Evolutionary conservation across 1,140 invertebrate species (phyloP).

Genomic region (Procambarus virginalis): DNA sequence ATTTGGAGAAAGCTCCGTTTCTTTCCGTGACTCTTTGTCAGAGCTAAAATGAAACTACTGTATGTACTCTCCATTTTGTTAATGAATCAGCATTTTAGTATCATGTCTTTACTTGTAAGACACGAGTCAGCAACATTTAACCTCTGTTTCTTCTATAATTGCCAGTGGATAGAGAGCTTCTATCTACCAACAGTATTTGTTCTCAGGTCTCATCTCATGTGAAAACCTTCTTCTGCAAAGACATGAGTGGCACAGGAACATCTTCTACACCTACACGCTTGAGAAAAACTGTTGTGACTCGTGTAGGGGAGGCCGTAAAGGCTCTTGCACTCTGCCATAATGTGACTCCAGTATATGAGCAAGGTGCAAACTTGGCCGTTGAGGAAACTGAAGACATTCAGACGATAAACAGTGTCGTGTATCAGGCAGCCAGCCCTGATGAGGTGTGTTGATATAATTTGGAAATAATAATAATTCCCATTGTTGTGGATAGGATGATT

Average conservation of each 20-base stretch:
- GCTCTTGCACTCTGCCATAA: constrained; percentile 98
- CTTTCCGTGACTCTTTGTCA: no score
- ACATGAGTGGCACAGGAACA: constrained; percentile 27
- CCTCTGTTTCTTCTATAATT: no score
- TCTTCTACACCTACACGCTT: constrained; percentile 52
- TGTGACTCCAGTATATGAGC: constrained; percentile 95
- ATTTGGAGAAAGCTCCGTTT: no score
- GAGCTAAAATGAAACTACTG: no score
- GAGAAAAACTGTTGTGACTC: constrained; percentile 76
- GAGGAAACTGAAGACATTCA: constrained; percentile 76
- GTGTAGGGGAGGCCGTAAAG: constrained; percentile 91
- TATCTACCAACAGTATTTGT: background rate
- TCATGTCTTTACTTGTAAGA: no score
- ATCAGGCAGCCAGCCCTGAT: constrained; percentile 97
- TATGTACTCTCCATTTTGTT: no score
- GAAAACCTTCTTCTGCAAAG: constrained; percentile 71
- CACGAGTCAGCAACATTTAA: no score
- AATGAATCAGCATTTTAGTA: no score
- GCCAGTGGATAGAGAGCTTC: no score
- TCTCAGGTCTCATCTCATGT: constrained; percentile 71
- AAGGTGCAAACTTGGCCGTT: constrained; percentile 14
- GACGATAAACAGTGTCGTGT: constrained; percentile 80
- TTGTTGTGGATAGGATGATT: no score
- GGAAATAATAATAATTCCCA: background rate
- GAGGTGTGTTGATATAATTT: constrained; percentile 78